A percentile compares a stretch with the other conserved stretches of the same genome.
phyloP scores from a whole-genome alignment of 2,113 vertebrate genomes.

The Perca fluviatilis region DNA sequence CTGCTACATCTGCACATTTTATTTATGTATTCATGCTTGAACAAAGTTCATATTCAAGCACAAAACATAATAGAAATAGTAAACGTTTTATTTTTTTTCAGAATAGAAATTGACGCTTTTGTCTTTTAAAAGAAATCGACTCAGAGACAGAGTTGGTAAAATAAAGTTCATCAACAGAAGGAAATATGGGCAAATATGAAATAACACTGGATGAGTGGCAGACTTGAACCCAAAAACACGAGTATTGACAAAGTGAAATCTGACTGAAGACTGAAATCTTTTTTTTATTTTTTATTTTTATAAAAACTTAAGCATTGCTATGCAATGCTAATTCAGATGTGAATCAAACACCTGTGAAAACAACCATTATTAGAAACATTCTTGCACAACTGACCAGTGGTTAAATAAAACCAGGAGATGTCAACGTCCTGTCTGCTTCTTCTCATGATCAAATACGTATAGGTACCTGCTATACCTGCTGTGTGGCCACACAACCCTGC shows the following conservation, averaged over 20 bases:
- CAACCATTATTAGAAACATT: constrained; percentile 14
- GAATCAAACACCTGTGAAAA: constrained; percentile 21
- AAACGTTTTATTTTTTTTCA: background rate
- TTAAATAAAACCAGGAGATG: constrained; percentile 52
- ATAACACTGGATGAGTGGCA: background rate
- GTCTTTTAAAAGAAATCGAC: background rate
- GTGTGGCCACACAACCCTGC: background rate
- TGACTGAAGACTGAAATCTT: background rate
- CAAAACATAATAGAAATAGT: background rate
- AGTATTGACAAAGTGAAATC: background rate
- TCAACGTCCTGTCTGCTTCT: constrained; percentile 47
- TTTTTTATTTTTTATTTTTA: background rate
- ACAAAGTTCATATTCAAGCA: background rate
- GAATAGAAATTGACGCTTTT: background rate
- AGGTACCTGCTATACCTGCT: too few species aligned
- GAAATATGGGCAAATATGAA: background rate
- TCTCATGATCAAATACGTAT: constrained; percentile 29
- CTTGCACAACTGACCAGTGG: constrained; percentile 24
- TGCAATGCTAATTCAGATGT: background rate
- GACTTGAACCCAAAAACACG: background rate
- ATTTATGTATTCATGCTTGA: constrained; percentile 2
- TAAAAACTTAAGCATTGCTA: background rate
- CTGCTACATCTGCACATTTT: background rate
- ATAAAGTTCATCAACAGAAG: background rate
- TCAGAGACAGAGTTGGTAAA: background rate